These are phyloP conservation scores for Uloborus diversus DNA, from an alignment of 1,140 invertebrate species.

Conservation along the genomic window DNA sequence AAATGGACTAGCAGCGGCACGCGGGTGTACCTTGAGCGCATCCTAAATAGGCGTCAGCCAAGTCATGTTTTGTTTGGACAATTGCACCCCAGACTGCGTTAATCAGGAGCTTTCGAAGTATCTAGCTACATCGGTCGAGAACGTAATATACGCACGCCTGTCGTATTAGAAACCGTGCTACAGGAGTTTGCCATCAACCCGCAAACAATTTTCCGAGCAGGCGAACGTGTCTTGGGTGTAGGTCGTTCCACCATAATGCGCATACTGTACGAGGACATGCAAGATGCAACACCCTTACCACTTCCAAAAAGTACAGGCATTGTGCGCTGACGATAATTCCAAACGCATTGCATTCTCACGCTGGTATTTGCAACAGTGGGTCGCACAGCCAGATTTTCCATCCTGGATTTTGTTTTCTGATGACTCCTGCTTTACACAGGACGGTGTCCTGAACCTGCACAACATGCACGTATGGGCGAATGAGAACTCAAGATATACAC, in stretches of 20 bases:
- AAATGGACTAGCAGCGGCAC: background rate
- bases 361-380: background rate
- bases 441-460: background rate
- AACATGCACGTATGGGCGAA: background rate
- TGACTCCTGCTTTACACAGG: background rate
- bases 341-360: background rate
- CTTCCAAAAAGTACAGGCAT: conserved; percentile 8
- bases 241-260: background rate
- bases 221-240: background rate
- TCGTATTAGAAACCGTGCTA: background rate
- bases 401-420: background rate
- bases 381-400: background rate
- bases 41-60: background rate
- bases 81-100: background rate
- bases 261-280: background rate
- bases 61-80: background rate
- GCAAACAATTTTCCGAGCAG: background rate
- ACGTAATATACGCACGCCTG: background rate
- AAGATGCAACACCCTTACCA: background rate
- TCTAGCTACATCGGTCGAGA: background rate
- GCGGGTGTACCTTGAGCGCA: background rate
- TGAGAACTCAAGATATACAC: background rate
- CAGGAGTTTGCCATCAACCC: background rate
- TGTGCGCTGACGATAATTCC: background rate
- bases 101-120: background rate